Conservation (phyloP, 2,113 vertebrate genomes). For the Globicephala melas region DNA sequence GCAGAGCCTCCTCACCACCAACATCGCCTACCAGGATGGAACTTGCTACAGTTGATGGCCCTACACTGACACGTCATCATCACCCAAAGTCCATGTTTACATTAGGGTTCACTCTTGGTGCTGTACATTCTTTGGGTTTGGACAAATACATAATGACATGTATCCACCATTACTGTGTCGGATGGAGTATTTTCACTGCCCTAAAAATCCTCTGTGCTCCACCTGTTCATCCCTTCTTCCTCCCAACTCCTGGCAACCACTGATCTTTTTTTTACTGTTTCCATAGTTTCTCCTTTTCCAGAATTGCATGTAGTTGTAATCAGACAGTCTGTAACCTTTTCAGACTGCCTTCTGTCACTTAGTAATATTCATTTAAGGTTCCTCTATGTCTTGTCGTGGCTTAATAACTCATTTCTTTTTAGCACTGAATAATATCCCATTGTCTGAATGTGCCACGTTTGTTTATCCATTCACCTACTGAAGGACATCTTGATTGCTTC, state of each 20-base stretch:
- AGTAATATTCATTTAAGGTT: not conserved
- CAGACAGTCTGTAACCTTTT: not conserved
- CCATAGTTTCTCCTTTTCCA: not conserved
- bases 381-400: not conserved
- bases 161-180: not conserved
- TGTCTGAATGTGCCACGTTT: not conserved
- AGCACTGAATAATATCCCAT: not conserved
- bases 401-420: not conserved
- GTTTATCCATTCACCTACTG: not conserved
- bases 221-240: not conserved
- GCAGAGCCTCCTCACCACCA: not conserved
- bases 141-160: not conserved
- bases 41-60: not conserved
- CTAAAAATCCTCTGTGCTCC: not conserved
- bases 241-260: not conserved
- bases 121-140: not conserved
- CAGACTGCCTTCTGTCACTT: not conserved
- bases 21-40: not conserved
- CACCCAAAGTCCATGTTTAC: not conserved
- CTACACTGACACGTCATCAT: not conserved
- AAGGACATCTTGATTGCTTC: not conserved
- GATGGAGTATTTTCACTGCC: not conserved
- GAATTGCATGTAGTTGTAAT: not conserved
- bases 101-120: not conserved
- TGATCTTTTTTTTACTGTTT: not conserved